phyloP scores from a whole-genome alignment of 2,797 vertebrate species.

The Thaleichthys pacificus region DNA sequence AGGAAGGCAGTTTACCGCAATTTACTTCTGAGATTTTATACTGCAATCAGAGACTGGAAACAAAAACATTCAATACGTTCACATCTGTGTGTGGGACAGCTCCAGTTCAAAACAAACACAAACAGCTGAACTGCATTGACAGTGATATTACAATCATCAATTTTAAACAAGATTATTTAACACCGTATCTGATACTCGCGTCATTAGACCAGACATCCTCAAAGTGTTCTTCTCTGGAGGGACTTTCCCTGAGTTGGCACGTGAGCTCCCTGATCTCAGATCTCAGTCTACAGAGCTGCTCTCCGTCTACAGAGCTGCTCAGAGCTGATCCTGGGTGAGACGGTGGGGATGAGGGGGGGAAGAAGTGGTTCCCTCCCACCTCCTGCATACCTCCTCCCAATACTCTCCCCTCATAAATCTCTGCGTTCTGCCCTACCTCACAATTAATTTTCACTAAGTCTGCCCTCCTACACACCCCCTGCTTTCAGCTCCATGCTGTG shows the following conservation, averaged over 20 bases:
- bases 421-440: constrained; percentile 32
- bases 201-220: too few species aligned
- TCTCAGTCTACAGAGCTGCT: too few species aligned
- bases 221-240: neutral
- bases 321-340: neutral
- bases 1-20: too few species aligned
- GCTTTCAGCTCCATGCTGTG: constrained; percentile 24
- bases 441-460: constrained; percentile 42
- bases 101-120: neutral
- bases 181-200: neutral
- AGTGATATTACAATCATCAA: neutral
- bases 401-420: constrained; percentile 33
- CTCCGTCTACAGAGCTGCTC: too few species aligned
- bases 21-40: too few species aligned
- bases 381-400: constrained; percentile 3
- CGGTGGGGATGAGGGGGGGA: neutral
- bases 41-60: neutral
- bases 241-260: neutral
- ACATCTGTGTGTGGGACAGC: too few species aligned
- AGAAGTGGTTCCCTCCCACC: constrained; percentile 17
- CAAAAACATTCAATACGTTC: neutral
- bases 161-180: neutral
- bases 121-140: neutral
- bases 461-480: constrained; percentile 38
- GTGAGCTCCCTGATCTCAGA: neutral